Base-by-base conservation (phyloP, 2,797 vertebrate genomes). In the Sebastes minor region DNA sequence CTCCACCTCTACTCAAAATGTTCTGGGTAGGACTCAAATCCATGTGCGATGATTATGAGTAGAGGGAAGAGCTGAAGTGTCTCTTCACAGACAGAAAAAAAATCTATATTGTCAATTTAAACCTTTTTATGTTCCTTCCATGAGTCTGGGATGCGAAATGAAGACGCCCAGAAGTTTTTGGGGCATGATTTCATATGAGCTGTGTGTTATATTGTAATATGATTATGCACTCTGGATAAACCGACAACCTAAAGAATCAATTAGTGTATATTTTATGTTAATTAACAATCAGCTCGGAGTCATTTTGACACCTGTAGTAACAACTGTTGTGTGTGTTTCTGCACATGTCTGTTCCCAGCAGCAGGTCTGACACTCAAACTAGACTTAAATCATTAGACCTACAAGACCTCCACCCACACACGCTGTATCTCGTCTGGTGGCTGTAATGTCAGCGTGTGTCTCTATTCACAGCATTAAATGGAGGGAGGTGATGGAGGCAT, bases 391-490 rank as follows among this genome's bases (percentile, higher is more conserved):
- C 75, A 85, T 89, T 69, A 86, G 71, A 86, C 68, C 63, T 64
- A 22, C 12, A 33, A 64, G 59, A 78, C 77, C 73, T 66, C 63
- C n/a, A 33, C 70, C 69, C 69, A 74, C 61, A 73, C 72, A 42
- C 38, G 8, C 65, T 6, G 18, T 57, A 55, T 71, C 33, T 68
- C 33, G n/a, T 63, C 80, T 69, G 3, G 18, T 46, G 63, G 71
- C 65, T 77, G 78, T 87, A 84, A 89, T 92, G 88, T 91, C 85
- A 89, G 74, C 42, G 16, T 69, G 62, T 73, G 86, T 87, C 79
- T 91, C 89, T 83, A 83, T 91, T 93, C 87, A 87, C 74, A 69
- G 82, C 79, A 86, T 87, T 92, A 87, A 93, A 93, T 89, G 85
- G 87, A 90, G 91, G 89, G 91, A 88, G 88, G 81, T 71, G 86